A percentile compares a stretch with the other conserved stretches of the same genome.
Evolutionary conservation across 2,888 invertebrate species (phyloP).

Genomic region (Conus canariensis): DNA sequence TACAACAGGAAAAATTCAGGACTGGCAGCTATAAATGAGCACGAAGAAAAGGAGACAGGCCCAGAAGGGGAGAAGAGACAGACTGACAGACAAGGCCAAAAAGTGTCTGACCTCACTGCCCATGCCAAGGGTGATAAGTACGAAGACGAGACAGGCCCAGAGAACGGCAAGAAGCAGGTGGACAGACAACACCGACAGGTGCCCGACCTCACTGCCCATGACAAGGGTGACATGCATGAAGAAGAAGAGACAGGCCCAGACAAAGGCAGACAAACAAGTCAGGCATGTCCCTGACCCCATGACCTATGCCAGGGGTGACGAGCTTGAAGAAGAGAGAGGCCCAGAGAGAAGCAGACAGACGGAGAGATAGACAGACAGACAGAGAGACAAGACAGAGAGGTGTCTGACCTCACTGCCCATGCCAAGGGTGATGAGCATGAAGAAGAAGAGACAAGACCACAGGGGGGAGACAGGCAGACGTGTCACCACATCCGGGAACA

Average conservation of each 20-base stretch:
- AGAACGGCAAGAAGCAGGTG: background rate
- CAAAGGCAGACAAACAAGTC: constrained; percentile 45
- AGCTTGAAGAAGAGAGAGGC: constrained; percentile 68
- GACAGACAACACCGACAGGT: background rate
- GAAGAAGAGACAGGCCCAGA: constrained; percentile 72
- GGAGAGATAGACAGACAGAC: background rate
- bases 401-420: constrained; percentile 74
- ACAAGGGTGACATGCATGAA: background rate
- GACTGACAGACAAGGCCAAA: background rate
- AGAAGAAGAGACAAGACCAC: constrained; percentile 76
- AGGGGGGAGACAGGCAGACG: constrained; percentile 73
- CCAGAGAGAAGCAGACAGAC: background rate
- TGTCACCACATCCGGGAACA: constrained; percentile 75
- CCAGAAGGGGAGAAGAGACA: background rate
- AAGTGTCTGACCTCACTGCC: constrained; percentile 70
- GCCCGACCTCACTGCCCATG: constrained; percentile 7
- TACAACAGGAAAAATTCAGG: too few relatives aligned
- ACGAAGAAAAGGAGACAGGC: background rate
- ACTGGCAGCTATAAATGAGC: too few relatives aligned
- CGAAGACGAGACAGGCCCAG: constrained; percentile 58
- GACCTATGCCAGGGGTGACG: constrained; percentile 76
- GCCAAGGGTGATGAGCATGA: constrained; percentile 76
- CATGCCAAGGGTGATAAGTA: constrained; percentile 76
- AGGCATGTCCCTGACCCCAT: constrained; percentile 63
- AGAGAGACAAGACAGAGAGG: background rate